A percentile compares a stretch with the other conserved stretches of the same genome.
Conservation (phyloP, 2,888 invertebrate species). For the Zhengitettix transpicula region DNA sequence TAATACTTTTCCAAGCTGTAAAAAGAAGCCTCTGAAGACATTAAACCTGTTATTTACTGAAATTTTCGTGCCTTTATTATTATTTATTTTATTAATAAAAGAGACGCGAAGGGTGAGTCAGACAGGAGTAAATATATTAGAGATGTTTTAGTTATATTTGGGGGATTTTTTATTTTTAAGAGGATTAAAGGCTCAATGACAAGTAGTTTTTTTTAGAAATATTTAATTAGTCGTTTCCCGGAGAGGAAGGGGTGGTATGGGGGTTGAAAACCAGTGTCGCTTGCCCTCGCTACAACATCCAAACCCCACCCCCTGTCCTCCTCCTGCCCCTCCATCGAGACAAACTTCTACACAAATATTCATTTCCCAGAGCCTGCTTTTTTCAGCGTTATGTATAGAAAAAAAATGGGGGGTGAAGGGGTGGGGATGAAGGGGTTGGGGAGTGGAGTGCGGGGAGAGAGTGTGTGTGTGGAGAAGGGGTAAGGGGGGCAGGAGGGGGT, state of each 20-base stretch:
- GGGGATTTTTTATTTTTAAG: too few relatives aligned
- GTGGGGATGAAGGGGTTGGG: neutral
- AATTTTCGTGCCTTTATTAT: too few relatives aligned
- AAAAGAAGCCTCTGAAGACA: too few relatives aligned
- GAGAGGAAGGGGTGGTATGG: constrained; percentile 15
- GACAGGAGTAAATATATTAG: too few relatives aligned
- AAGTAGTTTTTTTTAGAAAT: too few relatives aligned
- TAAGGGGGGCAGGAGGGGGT: neutral
- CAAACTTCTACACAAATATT: neutral
- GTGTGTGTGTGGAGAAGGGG: neutral
- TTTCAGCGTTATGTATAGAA: neutral
- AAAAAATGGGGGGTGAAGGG: constrained; percentile 1
- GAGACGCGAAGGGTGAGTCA: too few relatives aligned
- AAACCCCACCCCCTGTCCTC: constrained; percentile 8
- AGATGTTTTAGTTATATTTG: too few relatives aligned
- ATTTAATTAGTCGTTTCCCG: neutral
- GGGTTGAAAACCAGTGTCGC: constrained; percentile 17
- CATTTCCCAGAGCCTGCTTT: neutral
- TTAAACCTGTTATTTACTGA: too few relatives aligned
- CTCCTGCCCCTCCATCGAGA: neutral
- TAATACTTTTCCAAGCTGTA: too few relatives aligned
- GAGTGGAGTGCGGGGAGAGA: neutral
- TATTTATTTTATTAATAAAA: too few relatives aligned
- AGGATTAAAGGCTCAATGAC: too few relatives aligned
- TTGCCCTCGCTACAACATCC: neutral